Evolutionary conservation across 2,113 vertebrate genomes (phyloP).

Genomic region (Neogobius melanostomus): DNA sequence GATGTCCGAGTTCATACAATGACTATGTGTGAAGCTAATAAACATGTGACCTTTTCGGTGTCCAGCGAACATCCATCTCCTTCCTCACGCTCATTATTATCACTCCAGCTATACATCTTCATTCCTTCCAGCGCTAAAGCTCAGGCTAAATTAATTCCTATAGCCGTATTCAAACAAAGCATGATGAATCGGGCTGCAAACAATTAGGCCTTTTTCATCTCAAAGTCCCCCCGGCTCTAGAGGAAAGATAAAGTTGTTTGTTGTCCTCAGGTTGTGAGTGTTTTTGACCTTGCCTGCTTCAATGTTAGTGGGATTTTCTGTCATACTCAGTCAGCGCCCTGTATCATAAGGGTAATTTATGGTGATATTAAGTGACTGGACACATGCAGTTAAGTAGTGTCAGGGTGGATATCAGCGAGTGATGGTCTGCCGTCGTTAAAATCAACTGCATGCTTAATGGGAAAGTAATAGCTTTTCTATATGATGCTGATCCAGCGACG

Average conservation of each 20-base stretch:
- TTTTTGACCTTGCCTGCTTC: slow-evolving; percentile 39
- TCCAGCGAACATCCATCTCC: background rate
- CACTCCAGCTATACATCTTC: slow-evolving; percentile 8
- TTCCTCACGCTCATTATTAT: slow-evolving; percentile 2
- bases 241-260: slow-evolving; percentile 40
- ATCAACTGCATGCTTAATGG: background rate
- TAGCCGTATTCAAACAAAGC: slow-evolving; percentile 31
- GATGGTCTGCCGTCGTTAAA: background rate
- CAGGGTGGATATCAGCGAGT: background rate
- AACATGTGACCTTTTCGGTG: slow-evolving; percentile 48
- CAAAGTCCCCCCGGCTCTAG: slow-evolving; percentile 24
- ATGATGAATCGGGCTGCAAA: slow-evolving; percentile 24
- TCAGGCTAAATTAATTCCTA: slow-evolving; percentile 25
- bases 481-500: background rate
- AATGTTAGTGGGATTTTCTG: slow-evolving; percentile 32
- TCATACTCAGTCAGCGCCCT: background rate
- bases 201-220: slow-evolving; percentile 31
- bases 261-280: slow-evolving; percentile 37
- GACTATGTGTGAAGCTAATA: slow-evolving; percentile 21
- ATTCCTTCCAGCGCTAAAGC: slow-evolving; percentile 1
- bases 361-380: background rate
- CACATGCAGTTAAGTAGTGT: background rate
- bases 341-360: slow-evolving; percentile 13
- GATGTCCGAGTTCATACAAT: slow-evolving; percentile 1
- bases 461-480: background rate